Evolutionary conservation across 2,113 vertebrate genomes (phyloP), one percentile per base, ranked within the genome.

Genomic region (Neotoma lepida): DNA sequence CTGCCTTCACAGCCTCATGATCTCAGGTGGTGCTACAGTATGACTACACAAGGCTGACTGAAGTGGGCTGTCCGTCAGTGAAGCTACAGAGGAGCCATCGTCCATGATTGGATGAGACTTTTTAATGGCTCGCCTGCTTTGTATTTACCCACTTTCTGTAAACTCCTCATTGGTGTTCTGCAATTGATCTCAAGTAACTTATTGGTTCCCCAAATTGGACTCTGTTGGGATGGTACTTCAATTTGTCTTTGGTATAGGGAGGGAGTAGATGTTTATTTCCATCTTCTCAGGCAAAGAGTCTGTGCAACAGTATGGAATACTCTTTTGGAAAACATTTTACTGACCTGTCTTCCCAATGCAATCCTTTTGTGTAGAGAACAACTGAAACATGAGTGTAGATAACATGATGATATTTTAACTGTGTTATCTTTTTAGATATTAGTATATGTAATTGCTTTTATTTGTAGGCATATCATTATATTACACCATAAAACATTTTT

Each of bases 341-440:
- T 85, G 28, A 63, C 39, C 2, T 46, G 12, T 66, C 88, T 85
- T 96, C 33, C 71, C 14, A 56, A 89, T 44, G 51, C 92, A 95
- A 77, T 81, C 10, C 13, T 97, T 66, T 22, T 71, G 6, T 49
- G 64, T 49, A 41, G 18, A 66, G n/a, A 85, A 92, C 87, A 93
- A 86, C 14, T 95, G 46, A 94, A 94, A 49, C 4, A 17, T 66
- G 5, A n/a, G 5, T 44, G 8, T 3, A 81, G 26, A 77, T n/a
- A 12, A 78, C 30, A 74, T 39, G 10, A 33, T 49, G 41, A 88
- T 86, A 41, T 56, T 93, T 88, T 92, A 93, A 51, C 6, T 81
- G 8, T 80, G 13, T 56, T 95, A 92, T 35, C 18, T 61, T 84
- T 39, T 9, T 20, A 84, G 28, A 28, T 86, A 91, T 44, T 46